Evolutionary conservation across 2,888 invertebrate genomes (phyloP), one percentile per base, ranked within the genome.

Genomic region (Eulithis testata): DNA sequence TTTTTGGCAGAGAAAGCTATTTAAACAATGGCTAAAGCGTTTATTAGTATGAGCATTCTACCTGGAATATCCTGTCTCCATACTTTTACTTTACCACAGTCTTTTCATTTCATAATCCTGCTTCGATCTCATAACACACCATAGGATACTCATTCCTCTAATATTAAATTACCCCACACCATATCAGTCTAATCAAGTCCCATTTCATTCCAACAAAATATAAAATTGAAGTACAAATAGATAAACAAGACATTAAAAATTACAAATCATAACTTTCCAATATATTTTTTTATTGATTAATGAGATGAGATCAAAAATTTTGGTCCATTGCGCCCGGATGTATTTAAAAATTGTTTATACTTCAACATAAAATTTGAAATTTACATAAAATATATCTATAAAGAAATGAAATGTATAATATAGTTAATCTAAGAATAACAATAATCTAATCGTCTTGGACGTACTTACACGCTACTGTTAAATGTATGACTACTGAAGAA

Each of bases 361-460:
- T 64, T 63, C 70, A 77, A 77, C 80, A 76, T 79, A 75, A 75
- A 84, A 84, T 80, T 76, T 81, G 72, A 69, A 73, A 76, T 76
- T 74, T 66, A 76, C 65, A 74, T 74, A 69, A 74, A 76, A 77
- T 76, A 74, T 69, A 74, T 73, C 73, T 69, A 72, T 69, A 72
- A 66, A 73, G 78, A 75, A 78, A 74, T 76, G 65, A 78, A 75
- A 76, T 72, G 72, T 71, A 53, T 60, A 63, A 67, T 40, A 52
- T 60, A 21, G 21, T 21, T 21, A 66, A 63, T 21, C 49, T 63
- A 60, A n/a, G 11, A 45, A 56, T 66, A 66, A 63, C 56, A 63
- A 60, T 67, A 60, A 45, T 56, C 73, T 82, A 84, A 74, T 75
- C 90, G 88, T 89, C 89, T 89, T 85, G 74, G 89, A 89, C 89